A percentile compares a stretch with the other conserved stretches of the same genome.
Conservation (phyloP, 1,140 invertebrate genomes). For the Bombus vancouverensis region DNA sequence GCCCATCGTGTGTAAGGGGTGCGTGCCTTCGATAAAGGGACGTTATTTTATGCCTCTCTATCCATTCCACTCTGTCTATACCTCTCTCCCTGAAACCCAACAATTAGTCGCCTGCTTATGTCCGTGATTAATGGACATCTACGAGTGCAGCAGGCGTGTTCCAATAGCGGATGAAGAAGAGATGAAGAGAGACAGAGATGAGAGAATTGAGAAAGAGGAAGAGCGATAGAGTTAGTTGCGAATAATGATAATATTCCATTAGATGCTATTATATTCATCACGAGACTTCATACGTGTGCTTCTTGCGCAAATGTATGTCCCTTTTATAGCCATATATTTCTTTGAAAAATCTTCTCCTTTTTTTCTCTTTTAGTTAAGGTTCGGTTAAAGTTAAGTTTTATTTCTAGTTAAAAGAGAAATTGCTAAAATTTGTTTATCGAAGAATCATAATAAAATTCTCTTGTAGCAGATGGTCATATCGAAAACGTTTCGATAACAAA, state of each 20-base stretch:
- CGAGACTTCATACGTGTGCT: constrained; percentile 50
- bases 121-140: constrained; percentile 76
- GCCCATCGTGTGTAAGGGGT: constrained; percentile 66
- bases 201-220: constrained; percentile 36
- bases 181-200: constrained; percentile 34
- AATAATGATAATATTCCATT: constrained; percentile 72
- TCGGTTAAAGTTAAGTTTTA: background rate
- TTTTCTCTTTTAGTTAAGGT: background rate
- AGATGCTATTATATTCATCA: constrained; percentile 77
- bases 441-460: background rate
- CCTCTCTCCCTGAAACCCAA: constrained; percentile 70
- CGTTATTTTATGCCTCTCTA: constrained; percentile 75
- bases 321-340: background rate
- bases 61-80: constrained; percentile 59
- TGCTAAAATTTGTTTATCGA: background rate
- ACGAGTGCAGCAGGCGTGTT: constrained; percentile 75
- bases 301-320: constrained; percentile 20
- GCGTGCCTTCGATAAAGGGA: constrained; percentile 71
- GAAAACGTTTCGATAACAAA: constrained; percentile 6
- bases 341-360: background rate
- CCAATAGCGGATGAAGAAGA: constrained; percentile 57
- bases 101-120: constrained; percentile 79
- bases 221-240: constrained; percentile 59
- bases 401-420: background rate
- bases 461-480: background rate